These are phyloP conservation scores for Cataglyphis cursor DNA, from an alignment of 2,888 invertebrate species.

Conservation along the genomic window DNA sequence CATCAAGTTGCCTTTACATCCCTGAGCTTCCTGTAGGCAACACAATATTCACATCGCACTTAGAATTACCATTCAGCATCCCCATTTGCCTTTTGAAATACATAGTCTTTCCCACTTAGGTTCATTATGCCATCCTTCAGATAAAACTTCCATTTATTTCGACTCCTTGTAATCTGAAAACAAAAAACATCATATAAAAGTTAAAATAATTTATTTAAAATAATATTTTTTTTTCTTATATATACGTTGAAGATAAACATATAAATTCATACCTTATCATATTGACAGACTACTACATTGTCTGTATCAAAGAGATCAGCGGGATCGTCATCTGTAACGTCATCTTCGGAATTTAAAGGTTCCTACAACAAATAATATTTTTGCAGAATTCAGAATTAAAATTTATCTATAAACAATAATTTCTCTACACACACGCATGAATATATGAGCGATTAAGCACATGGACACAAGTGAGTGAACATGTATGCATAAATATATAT, in stretches of 20 bases:
- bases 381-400: not conserved
- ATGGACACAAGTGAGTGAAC: not conserved
- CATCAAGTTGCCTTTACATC: slow-evolving; percentile 47
- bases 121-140: slow-evolving; percentile 99
- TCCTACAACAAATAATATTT: slow-evolving; percentile 88
- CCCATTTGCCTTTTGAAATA: slow-evolving; percentile 99
- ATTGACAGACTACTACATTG: slow-evolving; percentile 99
- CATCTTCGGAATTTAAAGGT: slow-evolving; percentile 98
- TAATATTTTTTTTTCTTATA: not conserved
- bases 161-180: slow-evolving; percentile 96
- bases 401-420: slow-evolving; percentile 66
- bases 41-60: slow-evolving; percentile 63
- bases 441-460: too few relatives aligned
- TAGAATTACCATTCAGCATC: slow-evolving; percentile 98
- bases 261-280: slow-evolving; percentile 94
- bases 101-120: slow-evolving; percentile 98
- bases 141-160: slow-evolving; percentile 99
- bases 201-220: not conserved
- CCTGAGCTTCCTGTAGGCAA: slow-evolving; percentile 43
- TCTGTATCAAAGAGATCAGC: slow-evolving; percentile 99
- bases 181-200: slow-evolving; percentile 3
- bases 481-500: not conserved
- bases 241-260: not conserved
- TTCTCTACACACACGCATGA: slow-evolving; percentile 79
- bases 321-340: slow-evolving; percentile 98